Evolutionary conservation across 2,888 invertebrate species (phyloP).

Genomic region (Dichetophora obliterata): DNA sequence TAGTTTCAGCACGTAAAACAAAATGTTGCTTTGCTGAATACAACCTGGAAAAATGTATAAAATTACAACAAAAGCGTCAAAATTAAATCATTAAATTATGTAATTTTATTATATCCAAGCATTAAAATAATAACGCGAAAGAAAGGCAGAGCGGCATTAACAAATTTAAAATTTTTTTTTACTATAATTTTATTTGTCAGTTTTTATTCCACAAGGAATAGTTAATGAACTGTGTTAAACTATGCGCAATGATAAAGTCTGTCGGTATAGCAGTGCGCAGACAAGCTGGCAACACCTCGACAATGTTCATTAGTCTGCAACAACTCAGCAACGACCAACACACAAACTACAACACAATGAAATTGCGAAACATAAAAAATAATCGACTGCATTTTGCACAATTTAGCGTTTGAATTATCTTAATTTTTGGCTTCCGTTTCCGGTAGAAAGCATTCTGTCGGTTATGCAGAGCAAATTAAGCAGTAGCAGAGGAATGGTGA

Average conservation of each 20-base stretch:
- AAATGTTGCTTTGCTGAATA: no score
- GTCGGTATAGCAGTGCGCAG: not conserved
- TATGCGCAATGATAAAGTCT: conserved; percentile 4
- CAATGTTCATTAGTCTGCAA: conserved; percentile 2
- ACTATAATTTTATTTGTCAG: no score
- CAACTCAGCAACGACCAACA: not conserved
- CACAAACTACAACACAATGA: not conserved
- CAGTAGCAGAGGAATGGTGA: not conserved
- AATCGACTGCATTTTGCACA: conserved; percentile 44
- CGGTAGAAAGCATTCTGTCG: conserved; percentile 28
- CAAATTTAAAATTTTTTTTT: no score
- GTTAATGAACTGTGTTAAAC: conserved; percentile 11
- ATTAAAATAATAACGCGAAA: no score
- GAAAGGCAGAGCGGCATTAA: no score
- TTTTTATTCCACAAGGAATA: not conserved
- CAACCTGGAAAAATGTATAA: no score
- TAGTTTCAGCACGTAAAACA: no score
- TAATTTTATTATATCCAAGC: no score
- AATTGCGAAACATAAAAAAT: conserved; percentile 4
- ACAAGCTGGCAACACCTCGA: not conserved
- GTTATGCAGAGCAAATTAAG: conserved; percentile 7
- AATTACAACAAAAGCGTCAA: no score
- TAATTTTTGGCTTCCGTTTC: conserved; percentile 43
- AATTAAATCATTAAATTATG: no score
- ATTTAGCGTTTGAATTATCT: conserved; percentile 43